phyloP scores from a whole-genome alignment of 2,113 vertebrate species.

The Scomber colias region DNA sequence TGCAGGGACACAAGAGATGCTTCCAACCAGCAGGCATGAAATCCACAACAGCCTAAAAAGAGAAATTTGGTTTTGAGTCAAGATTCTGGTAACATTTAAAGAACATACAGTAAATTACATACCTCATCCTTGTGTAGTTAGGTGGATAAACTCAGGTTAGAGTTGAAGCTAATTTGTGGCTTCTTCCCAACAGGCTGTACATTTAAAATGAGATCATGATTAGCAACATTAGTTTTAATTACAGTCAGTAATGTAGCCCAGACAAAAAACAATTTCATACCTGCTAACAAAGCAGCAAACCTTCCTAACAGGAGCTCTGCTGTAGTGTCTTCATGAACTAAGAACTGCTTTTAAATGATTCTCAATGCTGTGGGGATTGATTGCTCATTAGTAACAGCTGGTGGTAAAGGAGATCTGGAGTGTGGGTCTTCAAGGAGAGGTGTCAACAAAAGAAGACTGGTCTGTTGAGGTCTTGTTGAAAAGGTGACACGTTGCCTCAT shows the following conservation, averaged over 20 bases:
- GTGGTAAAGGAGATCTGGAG: not conserved
- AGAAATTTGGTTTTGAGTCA: not conserved
- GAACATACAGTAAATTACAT: not conserved
- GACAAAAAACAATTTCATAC: no score
- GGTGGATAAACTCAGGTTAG: not conserved
- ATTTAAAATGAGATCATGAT: no score
- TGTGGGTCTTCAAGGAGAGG: not conserved
- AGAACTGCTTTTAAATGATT: slow-evolving; percentile 2
- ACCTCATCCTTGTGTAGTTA: not conserved
- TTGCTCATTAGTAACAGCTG: not conserved
- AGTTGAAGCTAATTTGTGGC: no score
- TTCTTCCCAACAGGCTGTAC: no score
- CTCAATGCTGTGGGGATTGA: not conserved
- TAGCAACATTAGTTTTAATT: not conserved
- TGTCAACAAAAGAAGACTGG: no score
- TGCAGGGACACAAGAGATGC: not conserved
- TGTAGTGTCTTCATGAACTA: not conserved
- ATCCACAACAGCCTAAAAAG: slow-evolving; percentile 40
- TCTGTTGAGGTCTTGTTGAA: no score
- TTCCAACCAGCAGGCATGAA: slow-evolving; percentile 31
- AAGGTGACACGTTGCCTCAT: no score
- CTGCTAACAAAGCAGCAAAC: not conserved
- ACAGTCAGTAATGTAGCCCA: no score
- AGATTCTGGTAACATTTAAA: no score
- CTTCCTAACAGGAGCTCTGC: not conserved